Evolutionary conservation across 2,113 vertebrate genomes (phyloP), one percentile per base, ranked within the genome.

Genomic region (Urocynchramus pylzowi): DNA sequence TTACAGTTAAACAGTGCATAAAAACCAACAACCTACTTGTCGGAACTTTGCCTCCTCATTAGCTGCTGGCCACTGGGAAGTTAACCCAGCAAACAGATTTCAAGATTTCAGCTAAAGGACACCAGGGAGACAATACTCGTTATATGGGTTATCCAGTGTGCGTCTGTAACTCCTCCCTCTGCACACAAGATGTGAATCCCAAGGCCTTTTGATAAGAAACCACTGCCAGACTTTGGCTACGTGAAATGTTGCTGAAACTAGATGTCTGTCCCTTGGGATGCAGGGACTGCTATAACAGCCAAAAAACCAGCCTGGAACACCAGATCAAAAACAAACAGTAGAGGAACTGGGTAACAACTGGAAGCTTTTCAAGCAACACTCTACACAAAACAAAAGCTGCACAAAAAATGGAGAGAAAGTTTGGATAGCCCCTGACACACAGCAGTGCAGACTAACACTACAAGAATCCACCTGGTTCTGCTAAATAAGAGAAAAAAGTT

Each of bases 381-480:
- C 7, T 5, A 60, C 45, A 68, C 13, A 67, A 89, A 31, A 10
- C 11, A 35, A 52, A 87, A 93, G 21, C 35, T 44, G 28, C 18
- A 52, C 17, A 35, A 71, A 68, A 33, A 45, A 4, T 33, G 3
- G 6, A 49, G 67, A 57, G 20, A 13, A 75, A 73, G 37, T 75
- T 77, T 6, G 5, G 19, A 4, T 18, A 33, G 3, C 16, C 69
- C 10, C 16, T 0, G 1, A 78, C 16, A 63, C 3, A 39, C 4
- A 56, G 14, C 19, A 71, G 5, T 5, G 33, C 14, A 64, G 42
- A 73, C 54, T 16, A 95, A 56, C 41, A 59, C 16, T 41, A 21
- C 13, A 71, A 41, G 53, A 89, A 30, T 63, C 41, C 20, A 16
- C 8, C 21, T 21, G 17, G 23, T 24, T 75, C 44, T 53, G 35